phyloP scores from a whole-genome alignment of 2,888 invertebrate species.

The Eupeodes luniger region DNA sequence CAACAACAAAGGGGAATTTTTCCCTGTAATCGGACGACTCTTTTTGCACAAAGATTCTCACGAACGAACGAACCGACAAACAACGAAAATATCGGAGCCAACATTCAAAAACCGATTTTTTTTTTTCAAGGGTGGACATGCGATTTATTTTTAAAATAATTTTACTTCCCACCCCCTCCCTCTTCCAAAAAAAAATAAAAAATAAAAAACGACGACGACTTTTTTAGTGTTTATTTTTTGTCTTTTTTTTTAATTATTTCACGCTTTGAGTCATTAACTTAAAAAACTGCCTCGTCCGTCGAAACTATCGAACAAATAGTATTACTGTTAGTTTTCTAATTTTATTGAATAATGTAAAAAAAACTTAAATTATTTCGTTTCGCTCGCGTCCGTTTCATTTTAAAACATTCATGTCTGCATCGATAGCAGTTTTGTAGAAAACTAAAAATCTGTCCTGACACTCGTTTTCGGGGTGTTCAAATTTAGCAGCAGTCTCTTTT shows the following conservation, averaged over 20 bases:
- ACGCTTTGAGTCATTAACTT: constrained; percentile 11
- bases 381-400: constrained; percentile 69
- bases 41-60: constrained; percentile 40
- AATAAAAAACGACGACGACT: neutral
- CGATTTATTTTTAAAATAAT: constrained; percentile 79
- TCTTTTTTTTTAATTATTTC: constrained; percentile 10
- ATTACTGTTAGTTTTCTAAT: constrained; percentile 17
- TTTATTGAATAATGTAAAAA: neutral
- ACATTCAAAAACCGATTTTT: constrained; percentile 41
- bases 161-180: constrained; percentile 33
- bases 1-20: constrained; percentile 29
- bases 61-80: constrained; percentile 29
- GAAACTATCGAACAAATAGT: constrained; percentile 39
- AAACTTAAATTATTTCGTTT: constrained; percentile 63
- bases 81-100: constrained; percentile 23
- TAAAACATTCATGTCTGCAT: constrained; percentile 73
- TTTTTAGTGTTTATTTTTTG: constrained; percentile 5
- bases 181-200: neutral
- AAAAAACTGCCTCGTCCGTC: constrained; percentile 32
- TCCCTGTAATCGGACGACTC: constrained; percentile 6
- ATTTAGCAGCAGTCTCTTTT: constrained; percentile 61
- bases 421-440: constrained; percentile 70
- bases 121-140: constrained; percentile 80
- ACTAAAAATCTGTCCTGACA: constrained; percentile 59
- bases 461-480: constrained; percentile 57